Percentiles rank a stretch among this genome's conserved stretches.
Evolutionary conservation across 2,113 vertebrate genomes (phyloP).

Genomic region (Antigone vipio): DNA sequence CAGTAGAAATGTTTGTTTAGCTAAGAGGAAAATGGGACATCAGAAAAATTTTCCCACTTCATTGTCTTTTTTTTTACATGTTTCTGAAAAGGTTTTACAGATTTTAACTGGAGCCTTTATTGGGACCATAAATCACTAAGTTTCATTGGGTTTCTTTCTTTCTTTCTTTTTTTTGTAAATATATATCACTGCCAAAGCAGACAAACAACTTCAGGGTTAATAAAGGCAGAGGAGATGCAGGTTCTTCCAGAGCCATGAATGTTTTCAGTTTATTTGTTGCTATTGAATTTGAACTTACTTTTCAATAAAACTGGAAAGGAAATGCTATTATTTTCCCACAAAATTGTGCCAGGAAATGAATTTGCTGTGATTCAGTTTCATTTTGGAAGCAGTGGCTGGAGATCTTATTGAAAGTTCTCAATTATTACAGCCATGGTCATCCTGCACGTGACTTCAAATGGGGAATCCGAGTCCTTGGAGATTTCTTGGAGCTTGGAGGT

Average conservation of each 20-base stretch:
- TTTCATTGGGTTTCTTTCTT: background rate
- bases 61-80: background rate
- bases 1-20: background rate
- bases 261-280: conserved; percentile 39
- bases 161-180: background rate
- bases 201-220: background rate
- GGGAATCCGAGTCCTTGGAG: background rate
- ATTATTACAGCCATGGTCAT: background rate
- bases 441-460: background rate
- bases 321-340: conserved; percentile 23
- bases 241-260: background rate
- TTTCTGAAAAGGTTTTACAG: background rate
- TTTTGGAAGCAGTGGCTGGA: background rate
- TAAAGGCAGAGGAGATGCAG: conserved; percentile 11
- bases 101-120: background rate
- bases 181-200: background rate
- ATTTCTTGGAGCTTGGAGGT: background rate
- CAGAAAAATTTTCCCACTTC: background rate
- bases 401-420: background rate
- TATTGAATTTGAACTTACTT: conserved; percentile 4
- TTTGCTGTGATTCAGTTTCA: conserved; percentile 10
- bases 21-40: background rate
- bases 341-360: conserved; percentile 50
- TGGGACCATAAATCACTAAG: background rate
- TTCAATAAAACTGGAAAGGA: conserved; percentile 39